Evolutionary conservation across 1,140 invertebrate genomes (phyloP), one percentile per base, ranked within the genome.

Genomic region (Bombus fervidus): DNA sequence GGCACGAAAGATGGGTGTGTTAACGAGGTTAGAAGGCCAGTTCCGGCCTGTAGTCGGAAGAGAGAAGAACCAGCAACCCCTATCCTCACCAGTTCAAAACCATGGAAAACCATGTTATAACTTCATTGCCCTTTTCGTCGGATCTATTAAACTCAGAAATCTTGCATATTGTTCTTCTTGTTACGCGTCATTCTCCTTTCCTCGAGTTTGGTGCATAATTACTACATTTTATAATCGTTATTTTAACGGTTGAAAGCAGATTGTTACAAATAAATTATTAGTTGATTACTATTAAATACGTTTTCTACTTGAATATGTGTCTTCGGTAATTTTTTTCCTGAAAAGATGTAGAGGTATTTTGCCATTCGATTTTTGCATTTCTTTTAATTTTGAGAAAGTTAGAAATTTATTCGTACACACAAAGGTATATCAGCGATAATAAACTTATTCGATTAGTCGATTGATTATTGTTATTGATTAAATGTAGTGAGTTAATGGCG

Each of bases 21-120:
- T 91, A 91, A 91, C 90, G 73, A 90, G 89, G 72, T 90, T 88
- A 91, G 68, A 89, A 83, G 86, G 76, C 77, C 79, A 79, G 82
- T 88, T 85, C 81, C 71, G 62, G 80, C 15, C 78, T 77, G 79
- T 47, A 75, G 69, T 34, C 69, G 84, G 69, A 85, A 79, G 82
- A 73, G 84, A 85, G 73, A 41, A 68, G 81, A 85, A 75, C 88
- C 71, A 28, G 43, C 80, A 75, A 66, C 15, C 62, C 82, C 31
- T 76, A 84, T 86, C 83, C 78, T 81, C 64, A 59, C 47, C 81
- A 81, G 91, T 66, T 76, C 74, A 86, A 57, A 83, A 43, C 47
- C 81, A 76, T 62, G 77, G 76, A 81, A 77, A 53, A 87, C 71
- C 75, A 73, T 86, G 85, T 91, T 92, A 89, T 83, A 86, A 84